Conservation (phyloP, 1,140 invertebrate species). For the Pararge aegeria region DNA sequence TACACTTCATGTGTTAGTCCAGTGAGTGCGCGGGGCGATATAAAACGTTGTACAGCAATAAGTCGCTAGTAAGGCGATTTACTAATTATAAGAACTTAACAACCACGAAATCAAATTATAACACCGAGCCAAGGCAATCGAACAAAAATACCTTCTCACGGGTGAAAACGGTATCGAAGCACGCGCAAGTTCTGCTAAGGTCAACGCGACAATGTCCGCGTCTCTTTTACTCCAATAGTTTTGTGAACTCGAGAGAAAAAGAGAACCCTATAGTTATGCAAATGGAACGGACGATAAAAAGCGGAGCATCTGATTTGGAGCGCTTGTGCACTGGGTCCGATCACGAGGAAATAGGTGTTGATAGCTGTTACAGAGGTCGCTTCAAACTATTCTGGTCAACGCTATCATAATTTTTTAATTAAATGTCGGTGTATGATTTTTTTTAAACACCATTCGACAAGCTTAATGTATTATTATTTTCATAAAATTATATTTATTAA, state of each 20-base stretch:
- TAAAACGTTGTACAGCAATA: not conserved
- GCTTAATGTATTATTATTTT: no score
- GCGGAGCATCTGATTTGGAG: slow-evolving; percentile 36
- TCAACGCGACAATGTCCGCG: slow-evolving; percentile 37
- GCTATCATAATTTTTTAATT: no score
- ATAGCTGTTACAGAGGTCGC: no score
- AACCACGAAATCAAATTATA: slow-evolving; percentile 26
- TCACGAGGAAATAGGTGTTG: not conserved
- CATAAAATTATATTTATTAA: no score
- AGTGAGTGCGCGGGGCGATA: no score
- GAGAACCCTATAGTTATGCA: slow-evolving; percentile 40
- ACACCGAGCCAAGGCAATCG: slow-evolving; percentile 34
- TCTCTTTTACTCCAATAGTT: slow-evolving; percentile 32
- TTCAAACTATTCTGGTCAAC: no score
- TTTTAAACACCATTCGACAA: no score
- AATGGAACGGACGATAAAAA: slow-evolving; percentile 51
- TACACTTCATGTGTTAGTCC: no score
- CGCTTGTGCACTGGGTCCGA: not conserved
- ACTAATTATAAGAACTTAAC: slow-evolving; percentile 13
- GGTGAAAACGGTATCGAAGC: slow-evolving; percentile 58
- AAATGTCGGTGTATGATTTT: no score
- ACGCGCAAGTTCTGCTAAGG: slow-evolving; percentile 51
- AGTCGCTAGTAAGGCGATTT: not conserved
- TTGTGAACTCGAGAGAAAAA: slow-evolving; percentile 27
- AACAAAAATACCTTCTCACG: slow-evolving; percentile 63